phyloP scores from a whole-genome alignment of 2,888 invertebrate species.

The Hypsopygia costalis region DNA sequence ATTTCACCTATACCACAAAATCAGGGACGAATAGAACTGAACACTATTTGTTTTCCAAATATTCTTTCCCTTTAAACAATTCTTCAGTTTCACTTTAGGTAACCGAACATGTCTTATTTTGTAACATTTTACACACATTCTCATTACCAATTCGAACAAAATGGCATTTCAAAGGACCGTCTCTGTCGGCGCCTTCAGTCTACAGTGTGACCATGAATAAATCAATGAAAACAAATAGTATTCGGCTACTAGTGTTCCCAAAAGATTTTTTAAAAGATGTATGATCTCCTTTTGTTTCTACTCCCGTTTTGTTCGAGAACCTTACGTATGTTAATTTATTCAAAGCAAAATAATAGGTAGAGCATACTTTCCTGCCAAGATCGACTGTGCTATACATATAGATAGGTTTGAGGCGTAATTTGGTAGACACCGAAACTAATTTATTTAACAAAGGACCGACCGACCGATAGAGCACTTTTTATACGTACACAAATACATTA shows the following conservation, averaged over 20 bases:
- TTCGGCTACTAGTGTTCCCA: slow-evolving; percentile 75
- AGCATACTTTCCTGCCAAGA: slow-evolving; percentile 73
- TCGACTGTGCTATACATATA: slow-evolving; percentile 67
- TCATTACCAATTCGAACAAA: slow-evolving; percentile 72
- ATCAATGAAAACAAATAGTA: slow-evolving; percentile 80
- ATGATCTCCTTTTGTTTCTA: slow-evolving; percentile 69
- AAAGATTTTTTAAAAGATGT: slow-evolving; percentile 65
- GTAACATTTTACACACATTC: slow-evolving; percentile 58
- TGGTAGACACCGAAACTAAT: slow-evolving; percentile 82
- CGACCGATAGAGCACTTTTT: slow-evolving; percentile 76
- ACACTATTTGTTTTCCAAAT: slow-evolving; percentile 42
- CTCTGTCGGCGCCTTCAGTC: slow-evolving; percentile 71
- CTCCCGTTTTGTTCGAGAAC: slow-evolving; percentile 60
- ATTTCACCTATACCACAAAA: slow-evolving; percentile 10
- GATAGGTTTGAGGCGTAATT: slow-evolving; percentile 78
- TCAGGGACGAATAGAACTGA: slow-evolving; percentile 15
- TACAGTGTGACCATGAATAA: slow-evolving; percentile 73
- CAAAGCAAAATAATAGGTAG: slow-evolving; percentile 65
- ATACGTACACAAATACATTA: slow-evolving; percentile 72
- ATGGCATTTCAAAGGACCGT: slow-evolving; percentile 60
- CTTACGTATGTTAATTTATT: slow-evolving; percentile 73
- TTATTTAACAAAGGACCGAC: slow-evolving; percentile 79
- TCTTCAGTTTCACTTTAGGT: slow-evolving; percentile 57
- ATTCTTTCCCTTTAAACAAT: slow-evolving; percentile 44
- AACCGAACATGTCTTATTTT: slow-evolving; percentile 59